Base-by-base conservation (phyloP, 1,140 invertebrate species). In the Eumaeus atala region DNA sequence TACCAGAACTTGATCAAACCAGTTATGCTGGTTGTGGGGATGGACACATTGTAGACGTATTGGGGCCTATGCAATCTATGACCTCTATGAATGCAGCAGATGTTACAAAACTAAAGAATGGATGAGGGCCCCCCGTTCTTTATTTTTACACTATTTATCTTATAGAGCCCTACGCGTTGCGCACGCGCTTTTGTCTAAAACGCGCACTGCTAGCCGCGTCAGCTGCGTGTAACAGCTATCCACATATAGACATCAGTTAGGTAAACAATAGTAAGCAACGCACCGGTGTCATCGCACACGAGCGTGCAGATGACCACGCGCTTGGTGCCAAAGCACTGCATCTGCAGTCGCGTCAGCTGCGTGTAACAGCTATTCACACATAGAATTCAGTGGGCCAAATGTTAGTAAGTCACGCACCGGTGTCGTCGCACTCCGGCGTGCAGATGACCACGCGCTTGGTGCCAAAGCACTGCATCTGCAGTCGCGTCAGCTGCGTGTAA, bases 371-470 rank as follows among this genome's bases (percentile, higher is more conserved):
- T n/a, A n/a, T 56, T 21, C 52, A 38, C 9, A 44, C 47, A 36
- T 52, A 12, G 34, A 37, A 1, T 14, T 28, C 21, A 28, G 21
- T 28, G 21, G 21, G 21, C 21, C 6, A 28, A 1, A 53, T 40
- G 50, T 38, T 38, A 35, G 55, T 9, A 33, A 17, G 37, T 14
- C 3, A 36, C 28, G n/a, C 58, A 85, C 82, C 82, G 11, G 79
- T 85, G 53, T 85, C 82, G 48, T 85, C 82, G 35, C 82, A 85
- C 51, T 85, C 82, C 0, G 82, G 82, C n/a, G 82, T 85, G 51
- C 82, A 85, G 36, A 85, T 80, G 7, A 85, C 76, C n/a, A 72
- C 59, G 6, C 74, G 65, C 53, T 74, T 84, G 16, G 74, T 76
- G 44, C 76, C 61, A 64, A 79, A 81, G 48, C 82, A 85, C 54